These are phyloP conservation scores for Percopsis transmontana DNA, from an alignment of 2,113 vertebrate species.

Conservation along the genomic window DNA sequence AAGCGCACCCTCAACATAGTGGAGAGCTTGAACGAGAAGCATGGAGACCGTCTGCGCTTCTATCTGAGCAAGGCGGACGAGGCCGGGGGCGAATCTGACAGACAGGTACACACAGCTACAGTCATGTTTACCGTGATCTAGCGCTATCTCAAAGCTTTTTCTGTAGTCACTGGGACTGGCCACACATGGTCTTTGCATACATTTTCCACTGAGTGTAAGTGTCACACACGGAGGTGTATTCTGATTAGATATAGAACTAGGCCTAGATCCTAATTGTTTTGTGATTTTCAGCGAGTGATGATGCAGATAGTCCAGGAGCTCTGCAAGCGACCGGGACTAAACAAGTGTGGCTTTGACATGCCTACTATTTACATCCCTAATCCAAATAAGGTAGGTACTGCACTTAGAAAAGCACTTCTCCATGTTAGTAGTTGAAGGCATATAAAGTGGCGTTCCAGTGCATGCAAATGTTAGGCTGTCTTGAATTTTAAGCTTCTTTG, in stretches of 20 bases:
- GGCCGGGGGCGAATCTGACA: slow-evolving; percentile 81
- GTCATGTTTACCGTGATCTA: too few relatives aligned
- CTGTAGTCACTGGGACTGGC: too few relatives aligned
- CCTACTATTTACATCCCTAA: slow-evolving; percentile 84
- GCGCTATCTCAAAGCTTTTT: too few relatives aligned
- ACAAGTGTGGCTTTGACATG: slow-evolving; percentile 87
- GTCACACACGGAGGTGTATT: background rate
- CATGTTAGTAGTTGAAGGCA: too few relatives aligned
- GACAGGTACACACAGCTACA: slow-evolving; percentile 74
- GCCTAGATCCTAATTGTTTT: background rate
- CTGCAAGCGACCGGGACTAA: slow-evolving; percentile 84
- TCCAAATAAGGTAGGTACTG: slow-evolving; percentile 71
- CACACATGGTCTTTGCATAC: background rate
- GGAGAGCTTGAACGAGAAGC: slow-evolving; percentile 80
- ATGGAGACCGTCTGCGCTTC: slow-evolving; percentile 80
- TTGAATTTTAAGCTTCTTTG: too few relatives aligned
- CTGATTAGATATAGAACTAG: background rate
- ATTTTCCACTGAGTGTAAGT: background rate
- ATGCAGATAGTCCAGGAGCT: slow-evolving; percentile 88
- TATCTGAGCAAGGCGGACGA: slow-evolving; percentile 86
- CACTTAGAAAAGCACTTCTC: background rate
- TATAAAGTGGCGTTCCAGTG: too few relatives aligned
- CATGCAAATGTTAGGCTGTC: too few relatives aligned
- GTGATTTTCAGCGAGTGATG: slow-evolving; percentile 78
- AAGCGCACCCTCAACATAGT: slow-evolving; percentile 86